These are phyloP conservation scores for Aricia artaxerxes DNA, from an alignment of 2,888 invertebrate genomes.

Conservation along the genomic window DNA sequence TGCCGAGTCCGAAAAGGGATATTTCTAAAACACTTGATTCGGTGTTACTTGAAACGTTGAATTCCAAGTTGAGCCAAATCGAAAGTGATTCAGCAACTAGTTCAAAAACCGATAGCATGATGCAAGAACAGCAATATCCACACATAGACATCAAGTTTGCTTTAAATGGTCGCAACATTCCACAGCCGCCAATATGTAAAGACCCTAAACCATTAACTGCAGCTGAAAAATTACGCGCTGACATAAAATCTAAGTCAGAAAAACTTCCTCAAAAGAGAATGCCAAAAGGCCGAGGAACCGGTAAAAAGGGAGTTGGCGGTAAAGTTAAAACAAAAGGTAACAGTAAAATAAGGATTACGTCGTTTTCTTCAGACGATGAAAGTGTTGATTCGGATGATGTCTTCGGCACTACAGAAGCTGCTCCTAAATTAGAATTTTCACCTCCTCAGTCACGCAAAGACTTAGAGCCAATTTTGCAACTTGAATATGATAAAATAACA, in stretches of 20 bases:
- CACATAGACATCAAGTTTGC: constrained; percentile 77
- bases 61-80: constrained; percentile 87
- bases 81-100: constrained; percentile 89
- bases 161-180: constrained; percentile 70
- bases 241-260: constrained; percentile 81
- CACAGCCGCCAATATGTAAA: constrained; percentile 67
- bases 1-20: constrained; percentile 86
- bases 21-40: constrained; percentile 86
- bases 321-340: constrained; percentile 82
- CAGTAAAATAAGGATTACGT: constrained; percentile 87
- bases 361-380: constrained; percentile 88
- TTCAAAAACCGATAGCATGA: constrained; percentile 85
- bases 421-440: constrained; percentile 86
- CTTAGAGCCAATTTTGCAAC: constrained; percentile 86
- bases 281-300: constrained; percentile 82
- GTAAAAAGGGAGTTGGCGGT: constrained; percentile 77
- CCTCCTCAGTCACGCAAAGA: constrained; percentile 88
- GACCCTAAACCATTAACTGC: constrained; percentile 70
- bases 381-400: constrained; percentile 89
- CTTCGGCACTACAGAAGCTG: constrained; percentile 87
- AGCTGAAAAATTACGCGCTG: constrained; percentile 74
- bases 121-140: constrained; percentile 75
- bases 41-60: constrained; percentile 83
- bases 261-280: constrained; percentile 83
- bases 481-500: constrained; percentile 85